These are phyloP conservation scores for Psittacula echo DNA, from an alignment of 2,797 vertebrate species.

Conservation along the genomic window DNA sequence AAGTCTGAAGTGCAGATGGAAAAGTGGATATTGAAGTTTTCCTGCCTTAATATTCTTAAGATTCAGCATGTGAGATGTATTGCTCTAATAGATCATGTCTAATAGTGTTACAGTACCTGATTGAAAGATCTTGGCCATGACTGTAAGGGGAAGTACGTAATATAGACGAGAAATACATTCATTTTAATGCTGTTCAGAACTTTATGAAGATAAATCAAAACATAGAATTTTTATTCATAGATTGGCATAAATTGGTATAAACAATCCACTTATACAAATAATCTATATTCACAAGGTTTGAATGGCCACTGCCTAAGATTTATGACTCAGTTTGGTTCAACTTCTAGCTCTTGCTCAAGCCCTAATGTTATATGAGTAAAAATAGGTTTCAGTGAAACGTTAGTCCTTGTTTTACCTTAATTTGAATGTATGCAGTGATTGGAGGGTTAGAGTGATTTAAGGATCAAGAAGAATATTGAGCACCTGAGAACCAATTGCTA, in stretches of 20 bases:
- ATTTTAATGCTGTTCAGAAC: not conserved
- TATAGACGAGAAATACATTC: not conserved
- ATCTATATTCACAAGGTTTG: not conserved
- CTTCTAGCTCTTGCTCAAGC: not conserved
- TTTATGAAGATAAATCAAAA: not conserved
- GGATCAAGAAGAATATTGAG: not conserved
- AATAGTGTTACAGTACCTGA: not conserved
- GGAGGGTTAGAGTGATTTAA: not conserved
- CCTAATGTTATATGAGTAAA: not conserved
- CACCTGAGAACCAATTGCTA: not conserved
- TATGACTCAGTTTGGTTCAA: not conserved
- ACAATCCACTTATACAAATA: not conserved
- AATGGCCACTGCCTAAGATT: not conserved
- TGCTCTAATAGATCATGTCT: not conserved
- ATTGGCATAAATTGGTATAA: not conserved
- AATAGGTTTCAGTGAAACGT: not conserved
- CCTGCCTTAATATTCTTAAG: constrained; percentile 33
- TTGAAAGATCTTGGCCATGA: not conserved
- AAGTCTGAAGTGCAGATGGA: constrained; percentile 51
- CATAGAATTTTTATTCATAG: not conserved
- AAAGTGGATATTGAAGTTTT: constrained; percentile 63
- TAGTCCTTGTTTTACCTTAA: not conserved
- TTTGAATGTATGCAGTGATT: not conserved
- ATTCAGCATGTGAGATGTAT: not conserved
- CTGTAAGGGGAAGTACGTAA: not conserved